phyloP scores from a whole-genome alignment of 2,888 invertebrate genomes.

The Andrena bucephala region DNA sequence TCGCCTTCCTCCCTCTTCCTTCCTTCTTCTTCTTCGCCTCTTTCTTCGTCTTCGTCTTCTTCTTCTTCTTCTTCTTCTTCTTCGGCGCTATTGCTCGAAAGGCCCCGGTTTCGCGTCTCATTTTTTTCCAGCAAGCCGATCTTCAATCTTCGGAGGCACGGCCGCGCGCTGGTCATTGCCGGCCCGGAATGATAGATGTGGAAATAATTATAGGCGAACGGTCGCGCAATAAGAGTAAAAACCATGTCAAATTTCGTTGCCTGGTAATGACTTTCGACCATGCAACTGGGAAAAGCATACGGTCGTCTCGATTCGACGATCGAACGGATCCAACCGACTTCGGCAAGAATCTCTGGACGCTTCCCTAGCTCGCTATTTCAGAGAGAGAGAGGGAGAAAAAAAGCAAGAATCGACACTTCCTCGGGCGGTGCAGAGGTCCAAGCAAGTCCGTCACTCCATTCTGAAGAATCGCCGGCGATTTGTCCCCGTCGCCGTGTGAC shows the following conservation, averaged over 20 bases:
- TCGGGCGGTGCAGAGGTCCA: constrained; percentile 4
- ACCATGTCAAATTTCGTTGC: constrained; percentile 83
- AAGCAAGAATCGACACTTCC: constrained; percentile 3
- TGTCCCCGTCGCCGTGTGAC: constrained; percentile 59
- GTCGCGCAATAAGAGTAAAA: constrained; percentile 82
- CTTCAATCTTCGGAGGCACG: constrained; percentile 78
- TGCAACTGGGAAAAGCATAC: constrained; percentile 75
- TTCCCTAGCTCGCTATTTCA: not conserved
- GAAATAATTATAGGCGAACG: constrained; percentile 84
- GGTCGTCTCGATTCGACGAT: constrained; percentile 18
- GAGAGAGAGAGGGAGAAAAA: not conserved
- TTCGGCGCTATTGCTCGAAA: constrained; percentile 74
- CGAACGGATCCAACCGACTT: not conserved
- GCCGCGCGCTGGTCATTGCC: constrained; percentile 72
- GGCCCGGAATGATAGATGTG: constrained; percentile 83
- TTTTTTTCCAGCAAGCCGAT: constrained; percentile 79
- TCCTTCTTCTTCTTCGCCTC: not conserved
- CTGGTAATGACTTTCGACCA: constrained; percentile 83
- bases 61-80: constrained; percentile 15
- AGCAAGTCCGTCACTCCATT: constrained; percentile 15
- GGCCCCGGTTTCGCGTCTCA: constrained; percentile 77
- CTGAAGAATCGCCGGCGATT: constrained; percentile 42
- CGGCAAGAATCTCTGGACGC: not conserved
- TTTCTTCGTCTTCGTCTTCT: constrained; percentile 51
- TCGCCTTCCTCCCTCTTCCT: not conserved